A percentile compares a stretch with the other conserved stretches of the same genome.
Conservation (phyloP, 37 sponge, comb jelly and placozoan species). For the Eunapius fragilis region DNA sequence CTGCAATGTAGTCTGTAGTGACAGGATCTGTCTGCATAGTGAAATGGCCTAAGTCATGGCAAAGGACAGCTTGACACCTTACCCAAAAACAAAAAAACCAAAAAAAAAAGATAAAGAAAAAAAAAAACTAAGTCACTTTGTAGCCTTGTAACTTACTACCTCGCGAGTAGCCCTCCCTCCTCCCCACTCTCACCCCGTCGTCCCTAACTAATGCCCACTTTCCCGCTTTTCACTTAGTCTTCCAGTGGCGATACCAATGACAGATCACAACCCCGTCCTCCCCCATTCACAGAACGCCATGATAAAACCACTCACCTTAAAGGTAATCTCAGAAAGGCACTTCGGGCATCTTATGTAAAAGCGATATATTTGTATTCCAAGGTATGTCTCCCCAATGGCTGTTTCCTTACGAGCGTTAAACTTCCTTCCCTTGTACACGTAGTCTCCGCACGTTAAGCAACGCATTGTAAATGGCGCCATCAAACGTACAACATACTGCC, state of each 20-base stretch:
- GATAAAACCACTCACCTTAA: constrained; percentile 44
- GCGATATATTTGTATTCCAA: constrained; percentile 89
- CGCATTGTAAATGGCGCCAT: constrained; percentile 99
- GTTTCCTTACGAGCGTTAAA: constrained; percentile 96
- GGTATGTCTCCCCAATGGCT: constrained; percentile 81
- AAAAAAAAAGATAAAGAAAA: too few species aligned
- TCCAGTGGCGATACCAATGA: too few species aligned
- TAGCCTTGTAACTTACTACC: too few species aligned
- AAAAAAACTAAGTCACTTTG: too few species aligned
- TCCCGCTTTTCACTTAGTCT: too few species aligned
- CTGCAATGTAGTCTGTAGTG: constrained; percentile 93
- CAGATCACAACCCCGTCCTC: too few species aligned
- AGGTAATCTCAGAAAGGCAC: constrained; percentile 96
- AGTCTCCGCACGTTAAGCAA: constrained; percentile 96
- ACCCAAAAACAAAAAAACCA: too few species aligned
- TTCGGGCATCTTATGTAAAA: constrained; percentile 96
- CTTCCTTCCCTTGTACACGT: constrained; percentile 96
- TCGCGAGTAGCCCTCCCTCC: too few species aligned
- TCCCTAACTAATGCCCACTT: too few species aligned
- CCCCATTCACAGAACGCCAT: too few species aligned
- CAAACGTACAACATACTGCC: constrained; percentile 89
- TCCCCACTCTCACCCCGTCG: too few species aligned
- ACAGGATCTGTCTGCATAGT: constrained; percentile 87
- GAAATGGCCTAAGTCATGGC: background rate
- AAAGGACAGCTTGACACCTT: background rate